Evolutionary conservation across 1,140 invertebrate genomes (phyloP), one percentile per base, ranked within the genome.

Genomic region (Caenorhabditis briggsae): DNA sequence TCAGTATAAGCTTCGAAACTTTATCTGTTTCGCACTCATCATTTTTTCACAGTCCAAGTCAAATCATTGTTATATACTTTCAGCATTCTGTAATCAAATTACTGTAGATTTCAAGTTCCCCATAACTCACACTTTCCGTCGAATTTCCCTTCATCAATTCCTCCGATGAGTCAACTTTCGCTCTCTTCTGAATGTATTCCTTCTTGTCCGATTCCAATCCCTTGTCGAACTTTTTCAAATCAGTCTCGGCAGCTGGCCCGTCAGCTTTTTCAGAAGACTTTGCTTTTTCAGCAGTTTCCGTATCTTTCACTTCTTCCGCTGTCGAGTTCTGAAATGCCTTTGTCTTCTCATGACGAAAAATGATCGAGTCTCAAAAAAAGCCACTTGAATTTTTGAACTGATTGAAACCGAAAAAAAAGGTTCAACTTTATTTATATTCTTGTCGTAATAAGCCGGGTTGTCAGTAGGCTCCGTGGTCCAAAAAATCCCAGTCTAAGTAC

Each of bases 111-210:
- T n/a, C n/a, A n/a, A 11, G 16, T 11, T 50, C 3, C 50, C 50
- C 0, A 25, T 8, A n/a, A 78, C 70, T 78, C n/a, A 78, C 70
- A 53, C 23, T 50, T 53, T 78, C 70, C 18, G 70, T 78, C 18
- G 46, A 78, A 23, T 78, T 78, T 6, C 12, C 8, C 50, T 12
- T 5, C 9, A 23, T 9, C 18, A 12, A 9, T 6, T 7, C 8
- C 50, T 12, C 5, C 9, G 12, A 1, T 5, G 33, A 9, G 12
- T 50, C 70, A 50, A 23, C 46, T 25, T 78, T 8, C 5, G 70
- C 20, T 78, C 70, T 48, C n/a, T 78, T 78, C 46, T 78, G 43
- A 50, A 78, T n/a, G 18, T 50, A 78, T 23, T 78, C 46, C 70
- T 78, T 78, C 20, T 78, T 78, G 25, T 78, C 70, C 25, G 46